Conservation (phyloP, 2,888 invertebrate species). For the Sminthurides aquaticus region DNA sequence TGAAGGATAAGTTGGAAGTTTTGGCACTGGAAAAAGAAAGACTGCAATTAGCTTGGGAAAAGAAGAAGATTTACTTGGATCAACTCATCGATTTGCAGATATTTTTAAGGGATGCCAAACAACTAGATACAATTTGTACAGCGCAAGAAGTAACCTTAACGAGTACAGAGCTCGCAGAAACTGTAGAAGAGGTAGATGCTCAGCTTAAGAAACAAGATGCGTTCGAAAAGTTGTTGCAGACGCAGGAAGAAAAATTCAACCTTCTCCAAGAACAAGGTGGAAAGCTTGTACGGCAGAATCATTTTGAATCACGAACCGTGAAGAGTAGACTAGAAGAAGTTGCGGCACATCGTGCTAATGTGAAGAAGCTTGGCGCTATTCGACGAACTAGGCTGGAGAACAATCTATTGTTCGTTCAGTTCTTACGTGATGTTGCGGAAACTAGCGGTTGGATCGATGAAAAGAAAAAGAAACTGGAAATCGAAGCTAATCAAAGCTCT, state of each 20-base stretch:
- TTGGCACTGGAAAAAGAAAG: constrained; percentile 70
- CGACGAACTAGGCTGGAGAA: constrained; percentile 66
- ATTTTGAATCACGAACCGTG: constrained; percentile 79
- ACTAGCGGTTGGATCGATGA: constrained; percentile 86
- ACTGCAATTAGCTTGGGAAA: constrained; percentile 77
- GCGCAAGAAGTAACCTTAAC: constrained; percentile 63
- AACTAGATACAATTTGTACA: constrained; percentile 77
- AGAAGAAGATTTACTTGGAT: constrained; percentile 77
- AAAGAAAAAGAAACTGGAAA: constrained; percentile 74
- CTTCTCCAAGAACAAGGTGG: constrained; percentile 75
- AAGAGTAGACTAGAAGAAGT: constrained; percentile 67
- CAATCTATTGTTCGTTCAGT: constrained; percentile 76
- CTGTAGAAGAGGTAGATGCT: constrained; percentile 74
- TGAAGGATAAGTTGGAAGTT: constrained; percentile 68
- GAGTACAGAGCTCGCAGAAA: constrained; percentile 45
- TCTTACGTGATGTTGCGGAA: constrained; percentile 83
- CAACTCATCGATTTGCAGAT: constrained; percentile 88
- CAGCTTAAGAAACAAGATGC: constrained; percentile 89
- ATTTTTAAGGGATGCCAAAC: constrained; percentile 87
- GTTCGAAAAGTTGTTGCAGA: constrained; percentile 80
- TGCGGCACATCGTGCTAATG: constrained; percentile 58
- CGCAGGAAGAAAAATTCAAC: constrained; percentile 79
- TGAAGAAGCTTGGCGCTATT: constrained; percentile 60
- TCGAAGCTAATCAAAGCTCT: constrained; percentile 59
- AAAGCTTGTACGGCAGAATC: constrained; percentile 74